Evolutionary conservation across 2,797 vertebrate species (phyloP).

Genomic region (Ctenopoma multispine): DNA sequence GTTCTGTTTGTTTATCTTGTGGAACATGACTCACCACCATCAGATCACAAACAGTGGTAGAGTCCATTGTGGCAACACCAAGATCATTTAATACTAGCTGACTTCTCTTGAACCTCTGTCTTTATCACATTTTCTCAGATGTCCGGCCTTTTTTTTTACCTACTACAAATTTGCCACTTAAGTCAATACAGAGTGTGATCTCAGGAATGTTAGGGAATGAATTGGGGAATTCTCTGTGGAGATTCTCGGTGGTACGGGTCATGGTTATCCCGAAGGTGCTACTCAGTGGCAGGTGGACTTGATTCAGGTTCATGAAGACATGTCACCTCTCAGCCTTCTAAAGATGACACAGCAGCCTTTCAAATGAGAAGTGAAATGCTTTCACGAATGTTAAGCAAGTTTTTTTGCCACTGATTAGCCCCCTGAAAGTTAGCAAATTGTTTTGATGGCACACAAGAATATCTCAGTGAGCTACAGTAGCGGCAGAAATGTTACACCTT

Average conservation of each 20-base stretch:
- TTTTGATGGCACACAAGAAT: neutral
- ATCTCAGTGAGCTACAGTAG: neutral
- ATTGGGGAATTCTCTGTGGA: too few relatives aligned
- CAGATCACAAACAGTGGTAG: slow-evolving; percentile 16
- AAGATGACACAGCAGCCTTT: too few relatives aligned
- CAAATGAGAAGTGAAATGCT: too few relatives aligned
- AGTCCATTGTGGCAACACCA: neutral
- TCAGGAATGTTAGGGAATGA: neutral
- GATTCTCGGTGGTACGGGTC: too few relatives aligned
- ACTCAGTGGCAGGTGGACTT: too few relatives aligned
- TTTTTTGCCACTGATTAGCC: neutral
- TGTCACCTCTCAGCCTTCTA: too few relatives aligned
- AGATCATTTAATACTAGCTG: slow-evolving; percentile 10
- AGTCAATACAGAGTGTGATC: neutral
- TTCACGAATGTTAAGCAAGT: too few relatives aligned
- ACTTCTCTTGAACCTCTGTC: slow-evolving; percentile 3
- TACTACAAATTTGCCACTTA: neutral
- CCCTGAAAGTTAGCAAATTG: neutral
- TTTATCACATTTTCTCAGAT: neutral
- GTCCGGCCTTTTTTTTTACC: neutral
- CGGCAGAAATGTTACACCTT: neutral
- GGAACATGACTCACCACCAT: slow-evolving; percentile 15
- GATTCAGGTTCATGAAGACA: too few relatives aligned
- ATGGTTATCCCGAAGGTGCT: too few relatives aligned
- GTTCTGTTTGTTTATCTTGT: slow-evolving; percentile 14